These are phyloP conservation scores for Cepaea nemoralis DNA, from an alignment of 1,140 invertebrate species.

Conservation along the genomic window DNA sequence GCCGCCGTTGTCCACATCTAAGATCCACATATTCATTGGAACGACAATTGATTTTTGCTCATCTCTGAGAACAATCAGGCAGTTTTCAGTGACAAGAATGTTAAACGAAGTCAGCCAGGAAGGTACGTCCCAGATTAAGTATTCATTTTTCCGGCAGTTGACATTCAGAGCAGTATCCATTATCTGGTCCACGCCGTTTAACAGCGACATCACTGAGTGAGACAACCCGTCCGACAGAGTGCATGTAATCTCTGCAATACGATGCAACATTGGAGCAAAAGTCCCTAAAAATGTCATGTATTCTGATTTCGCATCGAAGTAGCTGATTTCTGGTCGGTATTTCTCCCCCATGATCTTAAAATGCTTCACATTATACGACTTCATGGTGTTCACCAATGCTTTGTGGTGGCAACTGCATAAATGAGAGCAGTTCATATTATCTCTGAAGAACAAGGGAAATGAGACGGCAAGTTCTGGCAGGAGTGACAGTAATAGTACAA, in stretches of 20 bases:
- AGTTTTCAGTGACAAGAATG: constrained; percentile 20
- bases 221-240: neutral
- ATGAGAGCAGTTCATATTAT: constrained; percentile 21
- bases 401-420: constrained; percentile 4
- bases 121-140: constrained; percentile 32
- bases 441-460: neutral
- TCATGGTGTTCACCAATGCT: constrained; percentile 1
- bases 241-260: neutral
- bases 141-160: neutral
- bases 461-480: neutral
- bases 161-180: constrained; percentile 17
- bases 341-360: neutral
- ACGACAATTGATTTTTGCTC: neutral
- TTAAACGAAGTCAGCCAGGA: constrained; percentile 28
- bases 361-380: constrained; percentile 1
- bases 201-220: neutral
- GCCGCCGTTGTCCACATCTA: neutral
- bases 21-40: constrained; percentile 44
- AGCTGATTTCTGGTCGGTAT: neutral
- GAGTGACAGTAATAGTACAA: neutral
- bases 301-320: constrained; percentile 1
- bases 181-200: constrained; percentile 20
- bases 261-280: neutral
- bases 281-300: constrained; percentile 21
- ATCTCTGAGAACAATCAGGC: neutral